Evolutionary conservation across 2,113 vertebrate species (phyloP), one percentile per base, ranked within the genome.

Genomic region (Artemisiospiza belli): DNA sequence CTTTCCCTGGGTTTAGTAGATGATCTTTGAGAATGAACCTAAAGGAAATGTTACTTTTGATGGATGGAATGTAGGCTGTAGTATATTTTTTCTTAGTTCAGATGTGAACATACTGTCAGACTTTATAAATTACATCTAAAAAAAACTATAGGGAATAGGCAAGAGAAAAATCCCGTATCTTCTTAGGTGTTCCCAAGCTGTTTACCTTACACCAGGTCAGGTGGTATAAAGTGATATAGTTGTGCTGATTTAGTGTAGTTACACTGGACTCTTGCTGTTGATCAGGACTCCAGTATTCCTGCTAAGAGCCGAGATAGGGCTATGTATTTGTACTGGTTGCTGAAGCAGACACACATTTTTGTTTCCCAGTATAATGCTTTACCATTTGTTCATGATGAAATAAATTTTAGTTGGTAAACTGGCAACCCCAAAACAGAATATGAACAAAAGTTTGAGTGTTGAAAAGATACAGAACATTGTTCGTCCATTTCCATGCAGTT

Each of bases 21-120:
- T 21, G 27, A 92, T 96, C 59, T 95, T 96, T 89, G 79, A 94
- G 81, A 97, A 69, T 84, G 96, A 94, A 96, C 75, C 87, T 70
- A 59, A 92, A 78, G 66, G 70, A 92, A 92, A 77, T 91, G 43
- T 72, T 94, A 47, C 55, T 90, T 95, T 79, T 94, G 83, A 86
- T 88, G 51, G 74, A 68, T 90, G 90, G 94, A 96, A 91, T 95
- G 88, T 79, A 61, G 79, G 18, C 30, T 78, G 27, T 59, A 28
- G 51, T 62, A 25, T 63, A 9, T 25, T 66, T 52, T 84, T 64
- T 66, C 85, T 21, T 12, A 43, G 17, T 94, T 94, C 31, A 70
- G 74, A 52, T 87, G 31, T 11, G 70, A 95, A 47, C 46, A 46
- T 44, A 4, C 17, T 59, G 17, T 54, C 73, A 91, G 52, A 69